Evolutionary conservation across 1,140 invertebrate genomes (phyloP), one percentile per base, ranked within the genome.

Genomic region (Paraescarpia echinospica): DNA sequence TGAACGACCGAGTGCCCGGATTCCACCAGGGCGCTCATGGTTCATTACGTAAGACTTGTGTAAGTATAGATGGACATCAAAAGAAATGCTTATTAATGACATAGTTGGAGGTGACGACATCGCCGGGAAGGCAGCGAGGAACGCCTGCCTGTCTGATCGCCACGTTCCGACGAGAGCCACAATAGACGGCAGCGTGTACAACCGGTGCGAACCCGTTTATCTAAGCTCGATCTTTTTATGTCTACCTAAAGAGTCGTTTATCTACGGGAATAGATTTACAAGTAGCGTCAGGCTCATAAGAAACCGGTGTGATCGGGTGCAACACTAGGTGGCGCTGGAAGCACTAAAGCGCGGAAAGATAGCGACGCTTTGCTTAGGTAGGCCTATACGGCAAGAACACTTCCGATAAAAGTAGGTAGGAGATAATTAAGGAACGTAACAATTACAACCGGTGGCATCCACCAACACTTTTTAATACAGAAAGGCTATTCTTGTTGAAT

Each of bases 61-160:
- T 77, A 77, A 77, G 0, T 77, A 77, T 6, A 77, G 59, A 77
- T 1, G 1, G 8, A 27, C 59, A 77, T 77, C 12, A 51, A 77
- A 77, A 77, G 59, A 77, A 77, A 77, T 77, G 59, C 59, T 77
- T 77, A 77, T 77, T 77, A 77, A 77, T 77, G 59, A 77, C 59
- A 31, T 27, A 77, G 59, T 77, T 77, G 2, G 59, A 27, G 59
- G 59, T 27, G 59, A 27, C 59, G 59, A 77, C 59, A 77, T 77
- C 59, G 8, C 22, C 59, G 14, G 12, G 59, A 77, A 48, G 59
- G 59, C 2, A 77, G 8, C 59, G 18, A 77, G 22, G 59, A 77
- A 77, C 12, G 59, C 59, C 59, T 51, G 59, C 59, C 41, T 4
- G 59, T 31, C 59, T 18, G 0, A 77, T 22, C 59, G 59, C 18